phyloP scores from a whole-genome alignment of 2,888 invertebrate genomes.

The Acanthosepion pharaonis region DNA sequence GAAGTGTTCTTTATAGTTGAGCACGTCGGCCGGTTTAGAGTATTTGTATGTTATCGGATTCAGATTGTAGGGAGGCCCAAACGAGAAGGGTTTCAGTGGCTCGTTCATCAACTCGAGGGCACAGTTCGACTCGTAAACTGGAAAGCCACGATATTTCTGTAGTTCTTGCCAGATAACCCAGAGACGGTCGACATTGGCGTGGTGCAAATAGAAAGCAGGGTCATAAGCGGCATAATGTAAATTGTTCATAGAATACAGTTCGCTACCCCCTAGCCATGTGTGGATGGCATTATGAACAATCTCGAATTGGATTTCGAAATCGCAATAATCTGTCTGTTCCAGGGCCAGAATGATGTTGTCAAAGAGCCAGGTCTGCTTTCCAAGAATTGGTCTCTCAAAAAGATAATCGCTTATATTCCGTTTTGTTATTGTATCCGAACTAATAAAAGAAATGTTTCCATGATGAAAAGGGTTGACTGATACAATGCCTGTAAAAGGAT shows the following conservation, averaged over 20 bases:
- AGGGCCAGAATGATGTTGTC: constrained; percentile 52
- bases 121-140: constrained; percentile 54
- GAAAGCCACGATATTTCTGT: constrained; percentile 51
- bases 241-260: constrained; percentile 48
- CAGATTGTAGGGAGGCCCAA: constrained; percentile 57
- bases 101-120: constrained; percentile 54
- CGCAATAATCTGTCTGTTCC: constrained; percentile 53
- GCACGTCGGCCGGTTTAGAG: constrained; percentile 54
- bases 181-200: constrained; percentile 53
- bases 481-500: constrained; percentile 49
- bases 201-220: constrained; percentile 55
- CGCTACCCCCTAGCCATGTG: constrained; percentile 49
- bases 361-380: constrained; percentile 54
- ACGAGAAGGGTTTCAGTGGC: constrained; percentile 56
- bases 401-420: constrained; percentile 52
- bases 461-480: constrained; percentile 54
- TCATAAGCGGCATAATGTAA: constrained; percentile 54
- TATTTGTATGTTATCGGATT: constrained; percentile 53
- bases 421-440: constrained; percentile 48
- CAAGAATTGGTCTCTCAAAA: constrained; percentile 40
- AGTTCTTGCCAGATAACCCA: constrained; percentile 53
- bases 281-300: constrained; percentile 56
- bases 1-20: constrained; percentile 54
- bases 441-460: constrained; percentile 54
- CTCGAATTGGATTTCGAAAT: constrained; percentile 53